These are phyloP conservation scores for mouse (Mus musculus) DNA, from an alignment of 2,113 vertebrate genomes.

Conservation along the genomic window DNA sequence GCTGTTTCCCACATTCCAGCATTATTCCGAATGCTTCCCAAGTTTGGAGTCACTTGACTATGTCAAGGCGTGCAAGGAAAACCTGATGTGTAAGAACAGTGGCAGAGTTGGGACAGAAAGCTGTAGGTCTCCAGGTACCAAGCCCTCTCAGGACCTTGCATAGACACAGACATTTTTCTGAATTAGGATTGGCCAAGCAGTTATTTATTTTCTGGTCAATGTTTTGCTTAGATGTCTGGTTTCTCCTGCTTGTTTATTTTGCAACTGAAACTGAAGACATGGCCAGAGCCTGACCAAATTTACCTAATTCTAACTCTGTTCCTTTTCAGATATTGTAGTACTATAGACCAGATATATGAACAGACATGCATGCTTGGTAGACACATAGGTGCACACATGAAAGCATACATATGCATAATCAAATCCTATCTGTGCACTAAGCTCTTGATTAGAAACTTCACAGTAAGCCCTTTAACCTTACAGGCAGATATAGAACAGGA, in stretches of 20 bases:
- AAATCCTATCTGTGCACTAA: neutral
- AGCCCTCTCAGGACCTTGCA: neutral
- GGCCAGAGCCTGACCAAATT: neutral
- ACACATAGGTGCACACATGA: neutral
- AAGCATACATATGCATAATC: neutral
- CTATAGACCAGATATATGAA: neutral
- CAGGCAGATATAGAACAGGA: neutral
- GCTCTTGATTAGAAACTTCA: neutral
- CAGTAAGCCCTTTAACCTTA: neutral
- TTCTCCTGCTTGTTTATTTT: slow-evolving; percentile 39
- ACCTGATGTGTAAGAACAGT: neutral
- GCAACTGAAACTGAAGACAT: neutral
- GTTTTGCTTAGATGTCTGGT: slow-evolving; percentile 54
- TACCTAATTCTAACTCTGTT: neutral
- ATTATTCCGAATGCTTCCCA: neutral
- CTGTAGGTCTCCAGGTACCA: neutral
- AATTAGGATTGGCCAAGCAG: neutral
- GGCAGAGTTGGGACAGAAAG: neutral
- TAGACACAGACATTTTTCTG: neutral
- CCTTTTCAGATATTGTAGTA: neutral
- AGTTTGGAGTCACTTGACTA: neutral
- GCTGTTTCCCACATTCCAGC: neutral
- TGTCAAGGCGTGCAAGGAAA: neutral
- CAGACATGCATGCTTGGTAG: rapidly evolving
- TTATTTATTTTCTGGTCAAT: slow-evolving; percentile 31